Percentiles rank a stretch among this genome's conserved stretches.
Evolutionary conservation across 2,113 vertebrate genomes (phyloP).

Genomic region (Athene noctua): DNA sequence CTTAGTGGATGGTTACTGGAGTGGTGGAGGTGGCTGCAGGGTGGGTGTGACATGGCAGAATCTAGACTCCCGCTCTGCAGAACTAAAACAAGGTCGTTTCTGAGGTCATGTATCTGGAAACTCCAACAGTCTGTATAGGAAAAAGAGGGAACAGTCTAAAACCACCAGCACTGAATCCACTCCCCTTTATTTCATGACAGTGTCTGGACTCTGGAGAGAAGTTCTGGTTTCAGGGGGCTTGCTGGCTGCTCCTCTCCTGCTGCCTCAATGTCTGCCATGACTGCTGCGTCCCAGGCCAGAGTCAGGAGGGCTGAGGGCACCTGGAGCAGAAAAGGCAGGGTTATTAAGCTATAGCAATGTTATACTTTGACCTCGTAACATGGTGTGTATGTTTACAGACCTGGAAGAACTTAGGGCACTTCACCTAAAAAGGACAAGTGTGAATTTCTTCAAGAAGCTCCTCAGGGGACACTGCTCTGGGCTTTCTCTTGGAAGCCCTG

Average conservation of each 20-base stretch:
- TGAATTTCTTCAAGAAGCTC: neutral
- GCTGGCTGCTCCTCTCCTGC: slow-evolving; percentile 65
- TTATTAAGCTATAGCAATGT: neutral
- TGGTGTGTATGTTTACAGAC: accelerated
- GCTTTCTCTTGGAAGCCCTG: neutral
- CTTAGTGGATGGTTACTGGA: neutral
- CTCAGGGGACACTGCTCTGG: accelerated
- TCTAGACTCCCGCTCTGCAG: neutral
- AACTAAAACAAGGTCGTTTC: neutral
- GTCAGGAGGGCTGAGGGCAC: slow-evolving; percentile 90
- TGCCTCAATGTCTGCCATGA: slow-evolving; percentile 85
- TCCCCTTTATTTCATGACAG: slow-evolving; percentile 81
- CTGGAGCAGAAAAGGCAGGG: slow-evolving; percentile 51
- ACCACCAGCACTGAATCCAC: neutral
- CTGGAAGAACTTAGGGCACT: neutral
- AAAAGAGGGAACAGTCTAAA: neutral
- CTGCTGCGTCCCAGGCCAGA: slow-evolving; percentile 82
- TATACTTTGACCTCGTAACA: accelerated
- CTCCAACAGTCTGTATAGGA: neutral
- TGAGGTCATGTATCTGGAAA: neutral
- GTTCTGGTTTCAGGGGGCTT: slow-evolving; percentile 75
- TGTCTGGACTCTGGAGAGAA: slow-evolving; percentile 73
- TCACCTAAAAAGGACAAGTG: neutral
- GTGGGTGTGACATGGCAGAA: neutral
- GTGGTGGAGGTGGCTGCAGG: neutral